These are phyloP conservation scores for Misgurnus anguillicaudatus DNA, from an alignment of 2,113 vertebrate genomes.

Conservation along the genomic window DNA sequence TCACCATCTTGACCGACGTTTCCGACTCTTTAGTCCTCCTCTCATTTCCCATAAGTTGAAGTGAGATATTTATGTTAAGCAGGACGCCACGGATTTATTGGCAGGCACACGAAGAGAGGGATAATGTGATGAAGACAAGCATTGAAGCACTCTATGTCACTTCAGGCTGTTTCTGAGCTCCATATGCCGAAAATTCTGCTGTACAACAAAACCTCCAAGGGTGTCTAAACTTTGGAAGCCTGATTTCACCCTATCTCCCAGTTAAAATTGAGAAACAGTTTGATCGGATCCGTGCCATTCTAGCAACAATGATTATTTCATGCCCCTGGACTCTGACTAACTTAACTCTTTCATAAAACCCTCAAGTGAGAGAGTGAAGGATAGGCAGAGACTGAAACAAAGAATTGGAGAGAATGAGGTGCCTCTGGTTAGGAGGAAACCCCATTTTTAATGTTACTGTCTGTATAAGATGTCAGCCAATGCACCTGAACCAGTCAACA, in stretches of 20 bases:
- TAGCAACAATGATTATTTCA: conserved; percentile 31
- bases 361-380: conserved; percentile 35
- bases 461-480: conserved; percentile 38
- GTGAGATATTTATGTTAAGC: neutral
- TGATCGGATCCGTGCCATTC: neutral
- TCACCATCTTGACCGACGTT: conserved; percentile 7
- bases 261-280: conserved; percentile 18
- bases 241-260: conserved; percentile 6
- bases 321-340: conserved; percentile 25
- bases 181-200: conserved; percentile 36
- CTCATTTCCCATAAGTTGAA: conserved; percentile 9
- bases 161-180: conserved; percentile 25
- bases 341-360: conserved; percentile 41
- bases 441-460: conserved; percentile 40
- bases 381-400: neutral
- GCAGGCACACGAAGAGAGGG: conserved; percentile 2
- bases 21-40: conserved; percentile 1
- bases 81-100: conserved; percentile 10
- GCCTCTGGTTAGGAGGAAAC: conserved; percentile 41
- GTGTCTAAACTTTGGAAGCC: conserved; percentile 30
- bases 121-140: conserved; percentile 19
- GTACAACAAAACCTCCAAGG: conserved; percentile 17
- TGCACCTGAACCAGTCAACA: conserved; percentile 15
- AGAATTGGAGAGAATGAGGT: neutral
- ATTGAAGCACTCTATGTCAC: neutral